A percentile compares a stretch with the other conserved stretches of the same genome.
phyloP scores from a whole-genome alignment of 1,140 invertebrate genomes.

The Polypedilum pembai region DNA sequence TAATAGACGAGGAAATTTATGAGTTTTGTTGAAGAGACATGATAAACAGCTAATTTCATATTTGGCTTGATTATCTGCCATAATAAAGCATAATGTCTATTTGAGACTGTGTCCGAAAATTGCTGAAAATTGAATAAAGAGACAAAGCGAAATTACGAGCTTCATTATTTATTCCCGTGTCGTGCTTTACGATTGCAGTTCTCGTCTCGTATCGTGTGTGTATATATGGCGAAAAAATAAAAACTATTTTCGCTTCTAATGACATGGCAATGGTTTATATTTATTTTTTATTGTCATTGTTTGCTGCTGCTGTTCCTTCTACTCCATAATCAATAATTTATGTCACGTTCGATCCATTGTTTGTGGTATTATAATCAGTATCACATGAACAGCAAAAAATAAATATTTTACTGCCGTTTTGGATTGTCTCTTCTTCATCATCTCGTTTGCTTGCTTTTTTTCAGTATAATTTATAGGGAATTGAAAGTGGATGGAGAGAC shows the following conservation, averaged over 20 bases:
- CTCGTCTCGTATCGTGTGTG: not conserved
- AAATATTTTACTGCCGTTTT: not conserved
- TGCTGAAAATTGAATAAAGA: not conserved
- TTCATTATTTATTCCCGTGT: not conserved
- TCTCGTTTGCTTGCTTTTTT: not conserved
- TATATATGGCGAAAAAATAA: not conserved
- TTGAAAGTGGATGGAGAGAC: no score
- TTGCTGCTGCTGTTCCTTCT: not conserved
- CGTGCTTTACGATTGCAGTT: not conserved
- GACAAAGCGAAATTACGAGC: not conserved
- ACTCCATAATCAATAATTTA: constrained; percentile 24
- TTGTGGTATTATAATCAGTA: constrained; percentile 16
- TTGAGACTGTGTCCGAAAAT: not conserved
- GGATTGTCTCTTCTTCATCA: not conserved
- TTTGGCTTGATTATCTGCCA: constrained; percentile 25
- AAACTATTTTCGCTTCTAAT: constrained; percentile 8
- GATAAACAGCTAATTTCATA: constrained; percentile 20
- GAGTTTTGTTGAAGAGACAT: not conserved
- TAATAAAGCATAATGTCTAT: not conserved
- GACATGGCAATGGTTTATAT: constrained; percentile 15
- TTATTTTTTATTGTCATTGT: constrained; percentile 4
- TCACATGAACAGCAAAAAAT: not conserved
- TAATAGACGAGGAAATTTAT: not conserved
- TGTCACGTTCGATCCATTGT: constrained; percentile 27
- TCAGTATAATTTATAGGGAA: not conserved